Base-by-base conservation (phyloP, 2,888 invertebrate species). In the Branchellion lobata region DNA sequence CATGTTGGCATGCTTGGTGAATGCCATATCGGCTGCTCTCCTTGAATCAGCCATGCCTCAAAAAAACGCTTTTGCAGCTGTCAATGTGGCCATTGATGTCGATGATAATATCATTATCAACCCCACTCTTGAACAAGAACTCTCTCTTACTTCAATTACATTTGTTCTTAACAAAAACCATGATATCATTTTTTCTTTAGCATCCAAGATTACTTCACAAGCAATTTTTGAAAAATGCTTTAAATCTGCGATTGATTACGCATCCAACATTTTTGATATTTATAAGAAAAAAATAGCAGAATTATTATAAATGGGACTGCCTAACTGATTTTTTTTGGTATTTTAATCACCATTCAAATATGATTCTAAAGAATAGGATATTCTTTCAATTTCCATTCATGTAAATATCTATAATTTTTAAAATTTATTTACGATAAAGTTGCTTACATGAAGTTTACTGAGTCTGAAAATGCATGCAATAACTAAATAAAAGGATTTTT, bases 21-120 rank as follows among this genome's bases (percentile, higher is more conserved):
- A 96, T 89, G 92, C 93, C 33, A 90, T 91, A 0, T 94, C 94
- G 86, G 88, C 95, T 80, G 93, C 95, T 0, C 89, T 95, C 40
- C 89, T 96, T 0, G 92, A 94, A 88, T 91, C 94, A 0, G 93
- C 94, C 33, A 88, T 95, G n/a, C 90, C 92, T 21, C 92, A 96
- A 92, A 92, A 92, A 82, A 92, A 91, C 85, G 90, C 93, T 47
- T 91, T 94, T 85, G 94, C 93, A 5, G 93, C 93, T 0, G 91
- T 94, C 0, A 90, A 91, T 78, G 93, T 93, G 86, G 91, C 91
- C 79, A 89, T 94, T 8, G 89, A 84, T 65, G 65, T 89, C 14
- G 86, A 90, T 11, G 91, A 90, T 1, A 88, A 91, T 81, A 85
- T 93, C 0, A 85, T 91, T 68, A 84, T 93, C 24, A 92, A 93